Evolutionary conservation across 1,140 invertebrate genomes (phyloP), one percentile per base, ranked within the genome.

Genomic region (Xylocopa sonorina): DNA sequence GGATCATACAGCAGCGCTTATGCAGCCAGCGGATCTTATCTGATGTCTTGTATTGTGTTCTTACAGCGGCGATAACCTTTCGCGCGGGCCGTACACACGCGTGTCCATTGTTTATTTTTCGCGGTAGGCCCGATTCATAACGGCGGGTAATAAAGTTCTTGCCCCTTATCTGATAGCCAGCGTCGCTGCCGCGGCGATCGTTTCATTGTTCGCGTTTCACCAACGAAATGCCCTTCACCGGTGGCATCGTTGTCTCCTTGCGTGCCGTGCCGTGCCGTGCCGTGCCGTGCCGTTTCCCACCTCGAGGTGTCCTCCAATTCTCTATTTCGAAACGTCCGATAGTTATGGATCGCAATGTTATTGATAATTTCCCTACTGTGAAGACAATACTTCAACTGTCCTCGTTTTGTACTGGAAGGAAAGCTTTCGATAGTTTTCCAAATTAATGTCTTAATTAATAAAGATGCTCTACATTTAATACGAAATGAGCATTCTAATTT

Each of bases 81-180:
- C 51, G 38, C 76, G 51, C 58, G 71, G 16, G 51, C n/a, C n/a
- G n/a, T n/a, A n/a, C 46, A 64, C 41, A 55, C 82, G 78, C 73
- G 63, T 60, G 60, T 51, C 77, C 78, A 81, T 83, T 77, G 79
- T 78, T 84, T 67, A 85, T 84, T 84, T 84, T 73, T 80, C 53
- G 38, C 57, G 53, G 46, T 53, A 68, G 80, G 60, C 32, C 55
- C 78, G 78, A 85, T 84, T 63, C 68, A 84, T 84, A 85, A 85
- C 80, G 66, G 55, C 21, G 29, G 24, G 68, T 84, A 84, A 85
- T 77, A 84, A 80, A 87, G 87, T 87, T 87, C 86, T 80, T 48
- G 68, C 5, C 16, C 55, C 60, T 81, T 81, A 85, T 85, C 82
- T 81, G 83, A 85, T 81, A 80, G 72, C 67, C 38, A 10, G 66